Evolutionary conservation across 2,888 invertebrate genomes (phyloP), one percentile per base, ranked within the genome.

Genomic region (Meandrusa payeni): DNA sequence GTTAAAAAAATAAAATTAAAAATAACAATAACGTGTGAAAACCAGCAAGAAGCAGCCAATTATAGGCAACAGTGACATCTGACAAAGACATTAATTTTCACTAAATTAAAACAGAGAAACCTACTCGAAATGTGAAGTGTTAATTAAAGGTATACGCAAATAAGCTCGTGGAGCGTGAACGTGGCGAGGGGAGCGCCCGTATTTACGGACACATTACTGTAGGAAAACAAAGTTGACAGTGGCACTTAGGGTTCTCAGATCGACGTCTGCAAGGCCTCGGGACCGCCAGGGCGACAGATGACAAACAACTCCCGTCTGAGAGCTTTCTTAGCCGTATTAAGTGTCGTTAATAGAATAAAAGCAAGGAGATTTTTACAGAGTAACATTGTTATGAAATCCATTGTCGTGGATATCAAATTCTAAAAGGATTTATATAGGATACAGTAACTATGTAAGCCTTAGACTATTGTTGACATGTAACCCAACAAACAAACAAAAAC

Each of bases 131-230:
- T 54, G 46, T 65, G 61, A 68, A 73, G 70, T 68, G 72, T 73
- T 77, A 77, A 78, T 77, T 75, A 73, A 67, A 70, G 57, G 63
- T 69, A 68, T 66, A 69, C 60, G 61, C 61, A 73, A 72, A 75
- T 72, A 73, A 65, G 66, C 64, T 57, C 50, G 51, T 53, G 54
- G 51, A 56, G 57, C 57, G 69, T 60, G 55, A 62, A 67, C 60
- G 61, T 56, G 52, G 31, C 41, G 52, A 62, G 58, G 64, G 67
- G 60, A 43, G 54, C 57, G 63, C 51, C 56, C 64, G 58, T 80
- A 73, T 79, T 79, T 77, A 76, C 77, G 69, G 62, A 74, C 62
- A 59, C 78, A 76, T 77, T 77, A 80, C 72, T 65, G 64, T 66
- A 67, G 59, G 61, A 72, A 76, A 80, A 76, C 74, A 80, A 75